Conservation (phyloP, 2,888 invertebrate species). For the Pollenia angustigena region DNA sequence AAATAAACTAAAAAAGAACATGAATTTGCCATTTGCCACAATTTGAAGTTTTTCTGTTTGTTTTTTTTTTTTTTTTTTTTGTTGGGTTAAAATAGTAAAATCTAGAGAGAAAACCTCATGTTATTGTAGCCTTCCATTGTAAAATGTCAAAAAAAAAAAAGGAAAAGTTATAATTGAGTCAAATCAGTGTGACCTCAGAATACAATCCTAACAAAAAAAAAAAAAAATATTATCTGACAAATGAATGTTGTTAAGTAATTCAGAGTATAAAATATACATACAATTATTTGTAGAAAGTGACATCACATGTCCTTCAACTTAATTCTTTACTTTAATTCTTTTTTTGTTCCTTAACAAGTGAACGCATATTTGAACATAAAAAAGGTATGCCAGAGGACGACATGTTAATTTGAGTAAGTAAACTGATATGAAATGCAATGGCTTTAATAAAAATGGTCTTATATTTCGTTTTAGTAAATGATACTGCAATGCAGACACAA, state of each 20-base stretch:
- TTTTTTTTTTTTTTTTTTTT: no score
- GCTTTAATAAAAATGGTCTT: no score
- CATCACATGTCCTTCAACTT: background rate
- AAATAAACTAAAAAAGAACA: slow-evolving; percentile 26
- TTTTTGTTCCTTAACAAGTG: no score
- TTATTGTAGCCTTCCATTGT: slow-evolving; percentile 5
- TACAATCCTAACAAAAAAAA: slow-evolving; percentile 17
- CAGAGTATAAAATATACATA: background rate
- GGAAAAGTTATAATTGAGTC: slow-evolving; percentile 48
- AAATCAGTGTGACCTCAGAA: slow-evolving; percentile 38
- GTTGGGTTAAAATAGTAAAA: slow-evolving; percentile 2
- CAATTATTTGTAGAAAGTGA: background rate
- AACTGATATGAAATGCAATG: no score
- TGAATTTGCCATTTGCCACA: slow-evolving; percentile 64
- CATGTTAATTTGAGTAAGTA: no score
- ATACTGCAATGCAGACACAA: no score
- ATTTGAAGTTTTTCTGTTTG: slow-evolving; percentile 49
- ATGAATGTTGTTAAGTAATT: background rate
- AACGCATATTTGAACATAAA: no score
- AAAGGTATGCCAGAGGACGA: no score
- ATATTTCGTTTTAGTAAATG: no score
- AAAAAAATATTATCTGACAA: slow-evolving; percentile 8
- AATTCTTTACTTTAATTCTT: no score
- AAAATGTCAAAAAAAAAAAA: slow-evolving; percentile 24
- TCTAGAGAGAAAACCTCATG: background rate